Conservation (phyloP, 1,140 invertebrate species). For the Rhizoglyphus robini region DNA sequence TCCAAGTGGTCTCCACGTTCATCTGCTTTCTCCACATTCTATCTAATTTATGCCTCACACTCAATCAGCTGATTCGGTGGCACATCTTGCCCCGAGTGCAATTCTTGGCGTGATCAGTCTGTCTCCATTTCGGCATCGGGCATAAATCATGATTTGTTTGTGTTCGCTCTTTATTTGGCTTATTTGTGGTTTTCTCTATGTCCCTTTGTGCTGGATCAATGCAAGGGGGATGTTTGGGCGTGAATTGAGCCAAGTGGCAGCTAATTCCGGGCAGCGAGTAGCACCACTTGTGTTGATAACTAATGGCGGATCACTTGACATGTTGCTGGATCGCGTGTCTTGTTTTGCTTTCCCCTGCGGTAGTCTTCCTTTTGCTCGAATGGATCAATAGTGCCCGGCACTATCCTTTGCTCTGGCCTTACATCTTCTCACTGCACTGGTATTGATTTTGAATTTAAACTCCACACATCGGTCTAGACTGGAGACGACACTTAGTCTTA, state of each 20-base stretch:
- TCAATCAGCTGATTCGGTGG: no score
- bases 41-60: no score
- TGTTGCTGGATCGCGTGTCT: conserved; percentile 13
- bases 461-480: no score
- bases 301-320: conserved; percentile 10
- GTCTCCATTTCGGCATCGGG: neutral
- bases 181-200: neutral
- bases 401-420: no score
- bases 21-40: no score
- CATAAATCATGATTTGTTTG: neutral
- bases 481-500: no score
- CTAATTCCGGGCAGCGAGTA: neutral
- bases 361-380: neutral
- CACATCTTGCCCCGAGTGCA: neutral
- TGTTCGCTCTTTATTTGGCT: neutral
- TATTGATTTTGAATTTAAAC: no score
- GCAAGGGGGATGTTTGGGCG: neutral
- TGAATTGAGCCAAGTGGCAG: conserved; percentile 1
- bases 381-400: no score
- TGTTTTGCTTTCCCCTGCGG: neutral
- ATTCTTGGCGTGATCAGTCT: no score
- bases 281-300: neutral
- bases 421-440: no score
- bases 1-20: no score
- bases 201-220: neutral